phyloP scores from a whole-genome alignment of 2,113 vertebrate species.

The Megaleporinus macrocephalus region DNA sequence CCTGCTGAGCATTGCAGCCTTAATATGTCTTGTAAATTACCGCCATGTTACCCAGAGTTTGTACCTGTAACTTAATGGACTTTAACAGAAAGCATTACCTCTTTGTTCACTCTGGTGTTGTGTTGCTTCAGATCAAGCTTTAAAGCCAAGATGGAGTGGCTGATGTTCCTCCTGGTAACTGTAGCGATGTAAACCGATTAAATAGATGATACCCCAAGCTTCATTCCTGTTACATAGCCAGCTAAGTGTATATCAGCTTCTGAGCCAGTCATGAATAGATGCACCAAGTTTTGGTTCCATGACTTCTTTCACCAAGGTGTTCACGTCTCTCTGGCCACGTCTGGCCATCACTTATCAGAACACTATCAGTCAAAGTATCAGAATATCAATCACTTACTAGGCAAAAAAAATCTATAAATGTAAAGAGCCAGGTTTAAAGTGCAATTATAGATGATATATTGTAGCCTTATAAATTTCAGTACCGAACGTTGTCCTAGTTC shows the following conservation, averaged over 20 bases:
- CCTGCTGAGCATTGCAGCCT: too few species aligned
- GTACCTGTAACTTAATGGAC: too few species aligned
- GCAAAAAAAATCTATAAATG: background rate
- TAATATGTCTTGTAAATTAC: too few species aligned
- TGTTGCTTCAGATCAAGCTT: background rate
- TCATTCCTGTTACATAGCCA: background rate
- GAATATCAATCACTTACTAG: background rate
- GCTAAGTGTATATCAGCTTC: background rate
- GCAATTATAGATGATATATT: conserved; percentile 54
- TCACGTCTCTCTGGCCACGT: background rate
- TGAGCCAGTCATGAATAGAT: background rate
- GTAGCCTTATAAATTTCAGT: conserved; percentile 42
- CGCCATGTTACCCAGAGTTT: too few species aligned
- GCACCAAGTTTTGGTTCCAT: background rate
- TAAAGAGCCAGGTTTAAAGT: conserved; percentile 40
- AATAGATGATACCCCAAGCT: background rate
- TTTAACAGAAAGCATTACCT: too few species aligned
- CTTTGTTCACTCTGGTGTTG: too few species aligned
- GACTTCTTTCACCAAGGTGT: background rate
- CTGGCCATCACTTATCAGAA: background rate
- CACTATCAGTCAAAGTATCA: background rate
- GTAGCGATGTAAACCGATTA: background rate
- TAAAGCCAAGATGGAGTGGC: background rate
- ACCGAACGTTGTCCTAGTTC: conserved; percentile 19
- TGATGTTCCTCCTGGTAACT: background rate